These are phyloP conservation scores for Rhabdophis nuchalis DNA, from an alignment of 2,797 vertebrate species.

Conservation along the genomic window DNA sequence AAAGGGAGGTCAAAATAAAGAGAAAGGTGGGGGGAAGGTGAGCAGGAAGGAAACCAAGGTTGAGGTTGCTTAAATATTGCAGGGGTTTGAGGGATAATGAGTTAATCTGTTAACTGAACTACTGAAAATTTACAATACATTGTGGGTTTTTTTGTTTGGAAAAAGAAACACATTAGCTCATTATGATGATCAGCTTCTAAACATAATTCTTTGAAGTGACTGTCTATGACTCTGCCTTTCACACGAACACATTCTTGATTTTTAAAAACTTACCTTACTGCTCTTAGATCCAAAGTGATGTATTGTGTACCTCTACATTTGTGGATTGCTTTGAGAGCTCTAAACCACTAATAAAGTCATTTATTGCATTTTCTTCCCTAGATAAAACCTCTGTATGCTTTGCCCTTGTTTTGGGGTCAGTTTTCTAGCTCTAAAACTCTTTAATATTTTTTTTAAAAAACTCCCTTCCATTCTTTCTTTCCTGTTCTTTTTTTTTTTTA, in stretches of 20 bases:
- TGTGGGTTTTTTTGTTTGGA: neutral
- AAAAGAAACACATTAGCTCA: neutral
- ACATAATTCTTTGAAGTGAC: neutral
- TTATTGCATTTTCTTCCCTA: neutral
- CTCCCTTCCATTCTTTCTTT: neutral
- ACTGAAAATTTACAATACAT: neutral
- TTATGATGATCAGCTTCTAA: slow-evolving; percentile 12
- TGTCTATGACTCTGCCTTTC: neutral
- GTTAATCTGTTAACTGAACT: neutral
- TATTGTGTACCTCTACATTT: slow-evolving; percentile 17
- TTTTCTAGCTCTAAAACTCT: neutral
- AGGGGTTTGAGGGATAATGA: neutral
- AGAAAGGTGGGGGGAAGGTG: neutral
- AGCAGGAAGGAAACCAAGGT: neutral
- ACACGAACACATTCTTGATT: slow-evolving; percentile 17
- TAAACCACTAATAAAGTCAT: neutral
- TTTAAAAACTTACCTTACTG: slow-evolving; percentile 24
- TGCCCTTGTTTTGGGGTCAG: slow-evolving; percentile 37
- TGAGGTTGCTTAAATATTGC: neutral
- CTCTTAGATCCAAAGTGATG: neutral
- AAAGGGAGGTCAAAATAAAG: neutral
- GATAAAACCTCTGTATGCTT: slow-evolving; percentile 16
- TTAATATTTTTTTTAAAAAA: neutral
- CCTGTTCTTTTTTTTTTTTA: neutral
- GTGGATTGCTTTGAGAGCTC: slow-evolving; percentile 24